Evolutionary conservation across 1,140 invertebrate genomes (phyloP).

Genomic region (Bombus pascuorum): DNA sequence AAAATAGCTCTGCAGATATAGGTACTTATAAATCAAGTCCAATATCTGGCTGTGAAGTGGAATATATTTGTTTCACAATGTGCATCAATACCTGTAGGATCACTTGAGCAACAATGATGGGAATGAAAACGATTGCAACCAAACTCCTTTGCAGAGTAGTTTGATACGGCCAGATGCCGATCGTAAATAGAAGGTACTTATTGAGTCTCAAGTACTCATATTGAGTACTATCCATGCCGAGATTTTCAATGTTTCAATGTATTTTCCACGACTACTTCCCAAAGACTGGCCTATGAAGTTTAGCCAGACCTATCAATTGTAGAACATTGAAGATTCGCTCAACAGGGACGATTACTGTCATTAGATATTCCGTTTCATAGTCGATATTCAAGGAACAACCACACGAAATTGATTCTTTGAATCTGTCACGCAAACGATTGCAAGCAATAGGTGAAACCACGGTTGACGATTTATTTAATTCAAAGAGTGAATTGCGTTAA

Average conservation of each 20-base stretch:
- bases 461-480: too few species aligned
- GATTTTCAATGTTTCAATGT: not conserved
- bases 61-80: too few species aligned
- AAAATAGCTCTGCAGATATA: too few species aligned
- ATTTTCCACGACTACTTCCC: not conserved
- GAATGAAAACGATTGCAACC: conserved; percentile 34
- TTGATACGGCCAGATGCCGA: conserved; percentile 68
- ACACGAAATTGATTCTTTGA: not conserved
- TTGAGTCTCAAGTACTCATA: conserved; percentile 52
- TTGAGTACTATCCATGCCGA: conserved; percentile 47
- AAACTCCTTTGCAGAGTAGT: conserved; percentile 44
- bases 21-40: too few species aligned
- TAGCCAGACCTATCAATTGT: too few species aligned
- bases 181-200: conserved; percentile 47
- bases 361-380: conserved; percentile 5
- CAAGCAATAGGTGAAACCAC: too few species aligned
- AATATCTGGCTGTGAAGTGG: too few species aligned
- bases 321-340: not conserved
- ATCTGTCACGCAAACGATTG: not conserved
- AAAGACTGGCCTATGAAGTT: not conserved
- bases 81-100: conserved; percentile 61
- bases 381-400: not conserved
- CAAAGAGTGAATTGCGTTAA: not conserved
- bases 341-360: not conserved
- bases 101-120: conserved; percentile 47